Base-by-base conservation (phyloP, 37 sponge, comb jelly and placozoan genomes). In the Aplysina aerophoba region DNA sequence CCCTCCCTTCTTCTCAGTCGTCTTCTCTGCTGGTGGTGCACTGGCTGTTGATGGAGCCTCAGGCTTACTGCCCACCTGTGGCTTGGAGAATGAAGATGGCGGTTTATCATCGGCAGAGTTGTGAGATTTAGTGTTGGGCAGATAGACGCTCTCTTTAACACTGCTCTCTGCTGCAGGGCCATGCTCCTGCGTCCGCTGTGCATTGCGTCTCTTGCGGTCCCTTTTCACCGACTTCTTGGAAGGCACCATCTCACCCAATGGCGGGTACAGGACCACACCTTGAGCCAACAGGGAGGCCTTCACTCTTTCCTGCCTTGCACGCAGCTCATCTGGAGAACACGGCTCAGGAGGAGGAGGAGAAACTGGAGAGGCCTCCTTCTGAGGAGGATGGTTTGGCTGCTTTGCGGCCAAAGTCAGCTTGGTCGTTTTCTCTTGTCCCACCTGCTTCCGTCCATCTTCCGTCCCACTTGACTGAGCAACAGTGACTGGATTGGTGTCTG, bases 231-330 rank as follows among this genome's bases (percentile, higher is more conserved):
- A 36, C 58, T 37, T 65, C 67, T 54, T 73, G 28, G 69, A 50
- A 36, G 50, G n/a, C 1, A 6, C 17, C 22, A 15, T 21, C 33
- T 53, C 67, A 21, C 28, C 65, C n/a, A 21, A 0, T 5, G 50
- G 64, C 24, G 50, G 38, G 24, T 39, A 14, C 59, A 89, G 34
- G 30, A 92, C 86, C 80, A 94, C 94, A 57, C 94, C 94, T 77
- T 94, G 94, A 28, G 82, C 41, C 27, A 50, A 21, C 22, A 94
- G 82, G 8, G 94, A 90, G 12, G 85, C 86, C 72, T 73, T 85
- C 22, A 94, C 91, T 60, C 94, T 37, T 4, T 84, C 71, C 59
- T 94, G 94, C 16, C 83, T 90, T 19, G 62, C 73, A 21, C 35
- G 41, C 38, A 90, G 35, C 44, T 90, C 83, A 15, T 88, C 89